A percentile compares a stretch with the other conserved stretches of the same genome.
Evolutionary conservation across 2,888 invertebrate species (phyloP).

Genomic region (Ephialtes manifestator): DNA sequence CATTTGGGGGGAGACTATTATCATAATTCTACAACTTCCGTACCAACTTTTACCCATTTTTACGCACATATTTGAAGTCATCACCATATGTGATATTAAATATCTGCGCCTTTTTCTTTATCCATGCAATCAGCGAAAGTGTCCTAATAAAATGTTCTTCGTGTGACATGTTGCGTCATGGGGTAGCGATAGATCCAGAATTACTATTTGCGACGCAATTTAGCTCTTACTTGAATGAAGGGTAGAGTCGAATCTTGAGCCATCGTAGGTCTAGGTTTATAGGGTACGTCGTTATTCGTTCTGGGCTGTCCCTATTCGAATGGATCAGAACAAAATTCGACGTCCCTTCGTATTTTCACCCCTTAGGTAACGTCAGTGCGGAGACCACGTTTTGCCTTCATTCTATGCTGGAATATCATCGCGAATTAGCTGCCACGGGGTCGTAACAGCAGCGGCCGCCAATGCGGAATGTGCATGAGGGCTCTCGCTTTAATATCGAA

Average conservation of each 20-base stretch:
- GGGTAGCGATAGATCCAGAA: not conserved
- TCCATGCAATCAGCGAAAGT: not conserved
- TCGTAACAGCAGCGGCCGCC: slow-evolving; percentile 54
- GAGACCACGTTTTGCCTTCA: slow-evolving; percentile 7
- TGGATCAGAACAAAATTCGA: not conserved
- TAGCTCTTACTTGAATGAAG: not conserved
- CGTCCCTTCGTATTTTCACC: slow-evolving; percentile 29
- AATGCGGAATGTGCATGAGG: slow-evolving; percentile 60
- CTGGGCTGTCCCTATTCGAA: not conserved
- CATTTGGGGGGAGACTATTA: not conserved
- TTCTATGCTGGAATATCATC: slow-evolving; percentile 63
- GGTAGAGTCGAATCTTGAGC: not conserved
- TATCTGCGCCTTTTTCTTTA: too few species aligned
- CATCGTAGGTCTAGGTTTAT: not conserved
- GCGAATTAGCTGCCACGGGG: slow-evolving; percentile 66
- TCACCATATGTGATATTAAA: too few species aligned
- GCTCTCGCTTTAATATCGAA: slow-evolving; percentile 71
- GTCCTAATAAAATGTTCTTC: not conserved
- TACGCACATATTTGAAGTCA: not conserved
- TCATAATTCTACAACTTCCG: not conserved
- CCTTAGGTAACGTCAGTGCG: not conserved
- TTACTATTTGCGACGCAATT: not conserved
- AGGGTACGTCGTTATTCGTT: not conserved
- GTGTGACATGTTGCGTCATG: too few species aligned
- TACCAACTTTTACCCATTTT: not conserved